phyloP scores from a whole-genome alignment of 2,113 vertebrate genomes.

The Gavialis gangeticus region DNA sequence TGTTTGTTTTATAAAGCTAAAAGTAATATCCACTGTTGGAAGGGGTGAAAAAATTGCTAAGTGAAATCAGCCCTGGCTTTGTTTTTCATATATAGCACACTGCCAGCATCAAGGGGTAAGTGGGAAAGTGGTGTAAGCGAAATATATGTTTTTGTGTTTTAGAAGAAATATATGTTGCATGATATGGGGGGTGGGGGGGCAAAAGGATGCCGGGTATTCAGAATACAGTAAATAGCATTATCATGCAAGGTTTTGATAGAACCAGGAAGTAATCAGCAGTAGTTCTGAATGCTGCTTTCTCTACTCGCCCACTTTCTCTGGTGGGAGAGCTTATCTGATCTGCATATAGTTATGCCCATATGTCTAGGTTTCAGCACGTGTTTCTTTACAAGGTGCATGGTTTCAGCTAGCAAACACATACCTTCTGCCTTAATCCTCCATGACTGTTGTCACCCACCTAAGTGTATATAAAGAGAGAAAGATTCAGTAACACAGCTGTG shows the following conservation, averaged over 20 bases:
- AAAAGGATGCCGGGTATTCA: neutral
- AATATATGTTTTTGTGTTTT: neutral
- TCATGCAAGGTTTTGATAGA: neutral
- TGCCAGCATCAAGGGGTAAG: neutral
- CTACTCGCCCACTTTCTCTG: neutral
- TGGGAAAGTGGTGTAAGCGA: fast-evolving
- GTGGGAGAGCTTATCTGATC: neutral
- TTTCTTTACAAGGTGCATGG: neutral
- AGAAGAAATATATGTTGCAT: neutral
- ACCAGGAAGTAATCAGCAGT: neutral
- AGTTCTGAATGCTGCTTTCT: neutral
- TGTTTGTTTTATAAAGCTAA: neutral
- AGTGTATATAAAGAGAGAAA: slow-evolving; percentile 32
- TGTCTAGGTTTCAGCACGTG: neutral
- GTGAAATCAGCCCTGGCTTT: neutral
- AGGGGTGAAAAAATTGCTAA: neutral
- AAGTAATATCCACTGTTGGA: neutral
- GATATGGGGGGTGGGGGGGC: neutral
- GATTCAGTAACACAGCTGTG: slow-evolving; percentile 5
- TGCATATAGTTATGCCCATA: neutral
- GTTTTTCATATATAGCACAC: fast-evolving
- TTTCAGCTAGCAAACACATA: slow-evolving; percentile 41
- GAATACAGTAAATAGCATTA: neutral
- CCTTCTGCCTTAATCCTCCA: slow-evolving; percentile 56
- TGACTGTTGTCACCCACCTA: slow-evolving; percentile 19